Base-by-base conservation (phyloP, 1,140 invertebrate genomes). In the Zaprionus gabonicus region DNA sequence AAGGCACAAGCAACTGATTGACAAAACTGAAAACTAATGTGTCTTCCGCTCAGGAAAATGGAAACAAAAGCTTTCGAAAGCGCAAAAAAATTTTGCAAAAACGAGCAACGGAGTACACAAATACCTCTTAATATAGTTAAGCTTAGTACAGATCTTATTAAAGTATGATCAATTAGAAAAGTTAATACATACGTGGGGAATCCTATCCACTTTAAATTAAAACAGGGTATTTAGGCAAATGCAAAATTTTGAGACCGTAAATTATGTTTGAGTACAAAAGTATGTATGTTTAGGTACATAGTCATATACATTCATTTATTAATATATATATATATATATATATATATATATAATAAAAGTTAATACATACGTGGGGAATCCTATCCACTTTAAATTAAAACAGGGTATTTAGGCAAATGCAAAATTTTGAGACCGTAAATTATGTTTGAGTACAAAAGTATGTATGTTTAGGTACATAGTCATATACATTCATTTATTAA, bases 11-110 rank as follows among this genome's bases (percentile, higher is more conserved):
- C 49, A 38, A 57, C 49, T 63, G 49, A 49, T 71, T 65, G 80
- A 82, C 65, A 70, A 60, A 79, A 75, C 41, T 51, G 58, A 77
- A 74, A 84, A 44, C 65, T 73, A 86, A 86, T 79, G 76, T 80
- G 72, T 80, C 77, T 87, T 87, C 83, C 82, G 82, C 76, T 77
- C 28, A 20, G 27, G 28, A 17, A 46, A 23, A 49, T 57, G 57
- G 10, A 60, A 71, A 82, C 55, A 65, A 17, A 66, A 25, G 36
- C 36, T 34, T 55, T 56, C 23, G 34, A 57, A 53, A 63, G 28
- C 15, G 25, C 31, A 73, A 28, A 5, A 62, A 34, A 23, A 58
- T 34, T 15, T 3, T 55, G n/a, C 44, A 38, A 63, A 12, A 63
- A 36, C 56, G 58, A 64, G 36, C 38, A 25, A 3, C 3, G 10